Evolutionary conservation across 2,113 vertebrate species (phyloP).

Genomic region (Lutjanus erythropterus): DNA sequence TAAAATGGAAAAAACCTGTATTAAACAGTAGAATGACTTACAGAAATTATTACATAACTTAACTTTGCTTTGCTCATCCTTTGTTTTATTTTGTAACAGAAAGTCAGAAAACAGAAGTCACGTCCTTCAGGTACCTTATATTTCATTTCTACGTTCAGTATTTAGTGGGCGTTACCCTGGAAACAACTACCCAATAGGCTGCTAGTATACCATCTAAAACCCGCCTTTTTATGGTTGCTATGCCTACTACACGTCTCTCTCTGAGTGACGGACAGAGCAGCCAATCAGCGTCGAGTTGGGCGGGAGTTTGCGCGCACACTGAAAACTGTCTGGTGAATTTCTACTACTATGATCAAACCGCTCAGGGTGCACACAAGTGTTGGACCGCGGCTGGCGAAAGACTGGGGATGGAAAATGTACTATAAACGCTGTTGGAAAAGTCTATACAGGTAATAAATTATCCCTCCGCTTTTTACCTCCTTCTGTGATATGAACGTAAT

Average conservation of each 20-base stretch:
- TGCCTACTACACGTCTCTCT: constrained; percentile 70
- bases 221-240: constrained; percentile 80
- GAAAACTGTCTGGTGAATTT: constrained; percentile 72
- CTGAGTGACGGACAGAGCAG: constrained; percentile 23
- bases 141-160: background rate
- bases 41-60: background rate
- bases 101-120: background rate
- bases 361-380: constrained; percentile 34
- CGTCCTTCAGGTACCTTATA: background rate
- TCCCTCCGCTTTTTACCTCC: background rate
- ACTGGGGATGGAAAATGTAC: constrained; percentile 66
- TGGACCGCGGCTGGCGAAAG: constrained; percentile 5
- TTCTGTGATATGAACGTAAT: background rate
- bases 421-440: constrained; percentile 50
- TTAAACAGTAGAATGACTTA: background rate
- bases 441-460: constrained; percentile 72
- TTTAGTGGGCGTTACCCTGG: constrained; percentile 46
- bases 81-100: background rate
- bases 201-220: background rate
- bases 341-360: constrained; percentile 74
- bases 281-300: constrained; percentile 75
- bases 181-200: constrained; percentile 56
- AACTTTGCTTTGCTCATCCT: background rate
- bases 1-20: no score
- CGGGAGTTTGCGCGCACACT: constrained; percentile 49